Evolutionary conservation across 1,140 invertebrate genomes (phyloP).

Genomic region (Helicoverpa armigera): DNA sequence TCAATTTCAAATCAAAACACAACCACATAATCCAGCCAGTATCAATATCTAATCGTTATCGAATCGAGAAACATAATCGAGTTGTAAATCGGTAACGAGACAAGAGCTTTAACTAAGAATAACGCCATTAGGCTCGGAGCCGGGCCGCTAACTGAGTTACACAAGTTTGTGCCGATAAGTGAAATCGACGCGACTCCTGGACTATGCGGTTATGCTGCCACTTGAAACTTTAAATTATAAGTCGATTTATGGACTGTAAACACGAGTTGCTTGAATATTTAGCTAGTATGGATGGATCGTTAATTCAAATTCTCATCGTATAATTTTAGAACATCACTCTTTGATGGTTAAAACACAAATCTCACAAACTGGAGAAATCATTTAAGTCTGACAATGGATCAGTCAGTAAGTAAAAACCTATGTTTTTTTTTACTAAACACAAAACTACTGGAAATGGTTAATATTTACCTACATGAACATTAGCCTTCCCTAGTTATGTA

Average conservation of each 20-base stretch:
- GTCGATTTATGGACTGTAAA: slow-evolving; percentile 40
- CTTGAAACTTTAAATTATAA: slow-evolving; percentile 46
- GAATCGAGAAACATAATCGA: slow-evolving; percentile 56
- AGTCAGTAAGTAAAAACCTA: too few species aligned
- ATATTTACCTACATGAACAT: too few species aligned
- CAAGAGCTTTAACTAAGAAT: slow-evolving; percentile 65
- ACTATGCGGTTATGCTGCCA: slow-evolving; percentile 55
- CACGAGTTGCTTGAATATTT: slow-evolving; percentile 25
- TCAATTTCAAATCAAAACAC: not conserved
- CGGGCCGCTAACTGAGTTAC: slow-evolving; percentile 72
- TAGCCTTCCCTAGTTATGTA: too few species aligned
- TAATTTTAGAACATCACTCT: too few species aligned
- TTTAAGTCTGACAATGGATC: too few species aligned
- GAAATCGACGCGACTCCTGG: slow-evolving; percentile 64
- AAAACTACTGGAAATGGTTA: too few species aligned
- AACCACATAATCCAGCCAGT: not conserved
- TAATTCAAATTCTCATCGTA: too few species aligned
- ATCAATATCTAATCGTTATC: slow-evolving; percentile 37
- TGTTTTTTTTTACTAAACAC: too few species aligned
- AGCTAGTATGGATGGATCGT: too few species aligned
- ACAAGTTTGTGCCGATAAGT: slow-evolving; percentile 76
- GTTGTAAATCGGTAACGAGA: slow-evolving; percentile 72
- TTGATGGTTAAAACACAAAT: too few species aligned
- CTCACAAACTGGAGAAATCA: too few species aligned
- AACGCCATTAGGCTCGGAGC: slow-evolving; percentile 68